Conservation (phyloP, 2,888 invertebrate species). For the Mesorhabditis belari region DNA sequence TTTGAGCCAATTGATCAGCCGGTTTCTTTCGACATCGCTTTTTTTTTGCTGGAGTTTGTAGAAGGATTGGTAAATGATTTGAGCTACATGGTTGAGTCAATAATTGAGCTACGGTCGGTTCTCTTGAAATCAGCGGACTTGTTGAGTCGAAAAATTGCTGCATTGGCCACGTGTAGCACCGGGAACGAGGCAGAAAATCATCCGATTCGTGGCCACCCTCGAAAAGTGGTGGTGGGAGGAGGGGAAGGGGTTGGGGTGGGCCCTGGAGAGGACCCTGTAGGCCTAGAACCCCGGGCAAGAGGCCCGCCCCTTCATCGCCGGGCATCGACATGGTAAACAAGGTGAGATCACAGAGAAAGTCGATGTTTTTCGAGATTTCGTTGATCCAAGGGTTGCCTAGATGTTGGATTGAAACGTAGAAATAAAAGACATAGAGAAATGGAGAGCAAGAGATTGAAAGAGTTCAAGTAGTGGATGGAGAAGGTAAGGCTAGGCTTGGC, state of each 20-base stretch:
- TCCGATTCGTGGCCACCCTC: conserved; percentile 16
- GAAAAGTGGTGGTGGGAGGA: neutral
- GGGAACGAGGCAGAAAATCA: conserved; percentile 53
- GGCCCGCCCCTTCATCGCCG: too few relatives aligned
- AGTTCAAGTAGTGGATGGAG: neutral
- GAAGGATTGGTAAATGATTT: too few relatives aligned
- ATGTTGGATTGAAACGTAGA: neutral
- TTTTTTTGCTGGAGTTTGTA: too few relatives aligned
- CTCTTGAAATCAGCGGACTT: neutral
- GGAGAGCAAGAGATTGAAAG: neutral
- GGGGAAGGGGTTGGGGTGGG: neutral
- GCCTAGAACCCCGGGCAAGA: too few relatives aligned
- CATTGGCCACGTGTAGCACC: conserved; percentile 93
- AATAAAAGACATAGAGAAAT: neutral
- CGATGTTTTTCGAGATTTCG: too few relatives aligned
- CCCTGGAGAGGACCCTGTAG: too few relatives aligned
- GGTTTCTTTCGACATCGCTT: conserved; percentile 47
- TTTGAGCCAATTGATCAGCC: conserved; percentile 56
- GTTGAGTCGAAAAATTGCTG: conserved; percentile 25
- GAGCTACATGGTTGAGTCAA: too few relatives aligned
- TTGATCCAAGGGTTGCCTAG: too few relatives aligned
- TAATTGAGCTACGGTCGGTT: neutral
- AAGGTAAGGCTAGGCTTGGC: neutral
- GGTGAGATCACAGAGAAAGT: neutral
- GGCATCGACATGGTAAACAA: too few relatives aligned